Conservation (phyloP, 30 jellyfish, hydroid and myxozoan genomes). For the Cassiopea xamachana region DNA sequence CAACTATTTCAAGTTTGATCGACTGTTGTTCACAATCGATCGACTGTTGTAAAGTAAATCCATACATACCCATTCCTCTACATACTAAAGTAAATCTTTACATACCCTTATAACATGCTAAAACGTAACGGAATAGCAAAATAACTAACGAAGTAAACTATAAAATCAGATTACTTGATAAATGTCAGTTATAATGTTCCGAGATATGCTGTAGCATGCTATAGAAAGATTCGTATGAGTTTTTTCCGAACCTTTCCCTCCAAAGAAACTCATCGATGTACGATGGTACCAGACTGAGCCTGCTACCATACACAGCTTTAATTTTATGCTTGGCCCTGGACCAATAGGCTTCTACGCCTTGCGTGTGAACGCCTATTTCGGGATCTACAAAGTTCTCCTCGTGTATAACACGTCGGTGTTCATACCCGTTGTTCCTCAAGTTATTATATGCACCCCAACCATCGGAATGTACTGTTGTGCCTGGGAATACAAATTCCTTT, state of each 20-base stretch:
- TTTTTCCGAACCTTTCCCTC: neutral
- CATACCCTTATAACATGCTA: no score
- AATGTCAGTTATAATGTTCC: neutral
- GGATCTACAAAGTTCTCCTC: slow-evolving; percentile 46
- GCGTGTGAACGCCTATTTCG: slow-evolving; percentile 48
- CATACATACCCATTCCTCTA: no score
- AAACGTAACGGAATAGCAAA: no score
- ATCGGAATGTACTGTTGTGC: slow-evolving; percentile 40
- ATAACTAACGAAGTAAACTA: no score
- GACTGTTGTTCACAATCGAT: no score
- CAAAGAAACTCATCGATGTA: neutral
- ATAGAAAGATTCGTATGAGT: neutral
- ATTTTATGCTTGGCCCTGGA: slow-evolving; percentile 22
- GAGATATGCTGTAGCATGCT: neutral
- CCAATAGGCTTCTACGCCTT: slow-evolving; percentile 21
- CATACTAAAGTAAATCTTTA: no score
- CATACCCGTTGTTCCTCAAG: neutral
- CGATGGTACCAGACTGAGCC: neutral
- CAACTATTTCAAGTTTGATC: no score
- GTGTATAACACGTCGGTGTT: slow-evolving; percentile 13
- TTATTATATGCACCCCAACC: slow-evolving; percentile 37
- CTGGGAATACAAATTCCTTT: slow-evolving; percentile 13
- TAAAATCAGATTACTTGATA: no score
- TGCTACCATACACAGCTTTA: neutral
- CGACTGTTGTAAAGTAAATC: no score